These are phyloP conservation scores for Ceratothoa steindachneri DNA, from an alignment of 2,888 invertebrate genomes.

Conservation along the genomic window DNA sequence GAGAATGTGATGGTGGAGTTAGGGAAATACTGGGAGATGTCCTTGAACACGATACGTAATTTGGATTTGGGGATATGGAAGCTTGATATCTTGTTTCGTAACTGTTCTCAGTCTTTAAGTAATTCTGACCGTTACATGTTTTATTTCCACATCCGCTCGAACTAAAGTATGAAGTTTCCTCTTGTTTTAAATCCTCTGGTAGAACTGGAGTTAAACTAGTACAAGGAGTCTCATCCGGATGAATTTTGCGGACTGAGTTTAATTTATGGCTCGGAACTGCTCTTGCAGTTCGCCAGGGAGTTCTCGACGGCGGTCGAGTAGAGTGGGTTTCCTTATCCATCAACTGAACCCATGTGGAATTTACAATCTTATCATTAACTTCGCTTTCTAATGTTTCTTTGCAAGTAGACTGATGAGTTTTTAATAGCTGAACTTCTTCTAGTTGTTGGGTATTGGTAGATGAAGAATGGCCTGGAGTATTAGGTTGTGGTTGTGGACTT, in stretches of 20 bases:
- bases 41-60: constrained; percentile 25
- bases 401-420: neutral
- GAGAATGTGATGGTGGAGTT: neutral
- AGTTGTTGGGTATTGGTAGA: constrained; percentile 18
- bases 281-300: constrained; percentile 40
- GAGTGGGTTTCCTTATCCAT: constrained; percentile 27
- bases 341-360: constrained; percentile 42
- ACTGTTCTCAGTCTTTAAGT: neutral
- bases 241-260: constrained; percentile 23
- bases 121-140: neutral
- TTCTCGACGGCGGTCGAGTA: constrained; percentile 21
- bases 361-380: constrained; percentile 29
- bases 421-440: neutral
- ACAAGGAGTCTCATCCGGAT: constrained; percentile 19
- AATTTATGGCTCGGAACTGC: constrained; percentile 40
- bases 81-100: neutral
- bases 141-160: neutral
- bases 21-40: constrained; percentile 11
- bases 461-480: constrained; percentile 21
- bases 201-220: neutral
- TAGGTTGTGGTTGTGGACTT: constrained; percentile 16
- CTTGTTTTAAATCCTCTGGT: neutral
- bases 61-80: constrained; percentile 16
- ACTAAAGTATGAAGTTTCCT: neutral
- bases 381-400: constrained; percentile 3